phyloP scores from a whole-genome alignment of 2,797 vertebrate species.

The Brachyrhaphis roseni region DNA sequence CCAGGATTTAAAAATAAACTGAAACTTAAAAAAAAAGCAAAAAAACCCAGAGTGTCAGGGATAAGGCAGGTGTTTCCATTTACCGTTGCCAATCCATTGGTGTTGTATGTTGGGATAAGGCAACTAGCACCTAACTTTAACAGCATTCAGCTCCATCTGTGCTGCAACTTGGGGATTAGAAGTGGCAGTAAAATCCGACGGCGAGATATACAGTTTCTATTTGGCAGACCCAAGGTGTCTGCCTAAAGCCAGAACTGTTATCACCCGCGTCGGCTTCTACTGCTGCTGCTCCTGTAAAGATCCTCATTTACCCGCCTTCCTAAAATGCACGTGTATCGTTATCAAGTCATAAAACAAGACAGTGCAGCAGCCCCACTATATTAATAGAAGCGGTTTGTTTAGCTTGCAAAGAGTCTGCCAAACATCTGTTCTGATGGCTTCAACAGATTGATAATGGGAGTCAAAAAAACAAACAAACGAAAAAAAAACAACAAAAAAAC shows the following conservation, averaged over 20 bases:
- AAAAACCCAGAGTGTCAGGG: neutral
- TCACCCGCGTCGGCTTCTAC: constrained; percentile 49
- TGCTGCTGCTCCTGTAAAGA: constrained; percentile 38
- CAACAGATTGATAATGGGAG: constrained; percentile 50
- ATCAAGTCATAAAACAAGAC: constrained; percentile 66
- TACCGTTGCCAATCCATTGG: constrained; percentile 24
- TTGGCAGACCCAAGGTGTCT: constrained; percentile 45
- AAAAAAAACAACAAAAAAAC: constrained; percentile 4
- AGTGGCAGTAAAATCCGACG: constrained; percentile 61
- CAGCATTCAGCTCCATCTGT: constrained; percentile 59
- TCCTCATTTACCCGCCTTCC: constrained; percentile 59
- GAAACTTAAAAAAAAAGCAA: neutral
- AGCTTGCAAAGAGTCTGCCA: constrained; percentile 34
- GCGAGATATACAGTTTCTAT: constrained; percentile 61
- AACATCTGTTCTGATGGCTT: constrained; percentile 62
- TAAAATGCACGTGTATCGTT: constrained; percentile 61
- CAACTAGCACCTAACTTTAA: constrained; percentile 59
- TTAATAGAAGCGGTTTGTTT: constrained; percentile 50
- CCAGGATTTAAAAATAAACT: neutral
- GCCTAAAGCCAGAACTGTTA: constrained; percentile 33
- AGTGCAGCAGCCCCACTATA: constrained; percentile 11
- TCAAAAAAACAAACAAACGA: neutral
- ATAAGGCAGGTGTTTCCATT: constrained; percentile 38
- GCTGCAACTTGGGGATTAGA: constrained; percentile 56
- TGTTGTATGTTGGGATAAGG: constrained; percentile 37